phyloP scores from a whole-genome alignment of 1,140 invertebrate genomes.

The Dinoponera quadriceps region DNA sequence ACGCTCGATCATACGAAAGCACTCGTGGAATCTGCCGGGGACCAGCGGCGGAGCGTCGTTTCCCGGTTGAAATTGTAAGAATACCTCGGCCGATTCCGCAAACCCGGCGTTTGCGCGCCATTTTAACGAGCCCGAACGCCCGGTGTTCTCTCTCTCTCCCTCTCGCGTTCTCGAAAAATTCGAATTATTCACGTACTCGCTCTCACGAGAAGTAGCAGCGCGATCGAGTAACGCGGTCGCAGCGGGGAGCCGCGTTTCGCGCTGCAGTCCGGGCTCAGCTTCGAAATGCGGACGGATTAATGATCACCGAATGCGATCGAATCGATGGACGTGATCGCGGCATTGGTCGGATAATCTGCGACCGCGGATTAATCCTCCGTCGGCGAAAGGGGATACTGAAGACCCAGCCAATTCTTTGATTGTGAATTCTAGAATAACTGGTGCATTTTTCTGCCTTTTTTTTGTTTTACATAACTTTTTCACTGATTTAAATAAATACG shows the following conservation, averaged over 20 bases:
- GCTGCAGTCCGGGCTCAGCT: not conserved
- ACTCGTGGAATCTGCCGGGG: slow-evolving; percentile 36
- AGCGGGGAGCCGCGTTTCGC: not conserved
- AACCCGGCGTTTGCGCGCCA: slow-evolving; percentile 9
- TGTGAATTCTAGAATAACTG: too few species aligned
- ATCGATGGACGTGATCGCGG: too few species aligned
- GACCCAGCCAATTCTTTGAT: too few species aligned
- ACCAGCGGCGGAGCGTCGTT: not conserved
- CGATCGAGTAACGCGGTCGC: not conserved
- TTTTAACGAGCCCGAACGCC: slow-evolving; percentile 7
- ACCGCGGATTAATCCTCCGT: too few species aligned
- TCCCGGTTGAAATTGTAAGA: slow-evolving; percentile 48
- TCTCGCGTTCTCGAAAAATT: slow-evolving; percentile 27
- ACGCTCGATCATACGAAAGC: slow-evolving; percentile 34
- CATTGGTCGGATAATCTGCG: too few species aligned
- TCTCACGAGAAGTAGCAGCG: not conserved
- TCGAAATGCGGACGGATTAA: slow-evolving; percentile 1
- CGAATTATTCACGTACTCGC: slow-evolving; percentile 5
- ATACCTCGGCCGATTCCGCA: slow-evolving; percentile 18
- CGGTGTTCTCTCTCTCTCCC: too few species aligned
- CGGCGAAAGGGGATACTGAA: too few species aligned
- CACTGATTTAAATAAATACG: too few species aligned
- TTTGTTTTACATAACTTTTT: too few species aligned
- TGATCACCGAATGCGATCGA: not conserved
- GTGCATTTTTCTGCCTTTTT: too few species aligned